Conservation (phyloP, 2,113 vertebrate species). For the Carollia perspicillata region DNA sequence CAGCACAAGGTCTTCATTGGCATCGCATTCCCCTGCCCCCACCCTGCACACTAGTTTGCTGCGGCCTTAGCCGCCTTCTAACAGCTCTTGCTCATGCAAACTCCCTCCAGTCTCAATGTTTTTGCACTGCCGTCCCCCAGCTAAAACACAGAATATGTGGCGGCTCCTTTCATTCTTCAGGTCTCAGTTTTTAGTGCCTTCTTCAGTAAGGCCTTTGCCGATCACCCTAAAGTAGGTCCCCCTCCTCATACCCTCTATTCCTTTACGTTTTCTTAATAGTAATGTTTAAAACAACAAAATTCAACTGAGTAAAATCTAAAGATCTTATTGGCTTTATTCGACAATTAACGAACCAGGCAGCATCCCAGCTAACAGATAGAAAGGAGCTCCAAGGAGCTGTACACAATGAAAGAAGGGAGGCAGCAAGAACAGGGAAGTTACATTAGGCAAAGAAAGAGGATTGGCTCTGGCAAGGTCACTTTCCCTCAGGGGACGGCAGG, state of each 20-base stretch:
- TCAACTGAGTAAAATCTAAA: neutral
- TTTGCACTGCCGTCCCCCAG: neutral
- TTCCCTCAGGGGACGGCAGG: neutral
- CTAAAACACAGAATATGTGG: neutral
- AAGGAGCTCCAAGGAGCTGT: neutral
- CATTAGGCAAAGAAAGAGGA: neutral
- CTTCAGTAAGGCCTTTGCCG: neutral
- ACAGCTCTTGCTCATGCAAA: neutral
- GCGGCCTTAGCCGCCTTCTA: neutral
- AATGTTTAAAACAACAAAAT: neutral
- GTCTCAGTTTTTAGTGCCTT: neutral
- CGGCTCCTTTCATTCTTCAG: neutral
- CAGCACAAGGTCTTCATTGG: neutral
- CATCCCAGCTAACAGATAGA: neutral
- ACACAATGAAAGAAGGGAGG: neutral
- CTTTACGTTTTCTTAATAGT: neutral
- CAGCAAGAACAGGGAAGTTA: neutral
- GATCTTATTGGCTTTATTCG: neutral
- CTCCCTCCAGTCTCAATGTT: neutral
- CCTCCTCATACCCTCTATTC: neutral
- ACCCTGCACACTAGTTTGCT: neutral
- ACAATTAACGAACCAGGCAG: neutral
- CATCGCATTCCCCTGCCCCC: no score
- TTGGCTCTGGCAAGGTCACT: neutral
- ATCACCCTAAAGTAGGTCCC: neutral